Evolutionary conservation across 1,140 invertebrate species (phyloP).

Genomic region (Papilio aristodemus): DNA sequence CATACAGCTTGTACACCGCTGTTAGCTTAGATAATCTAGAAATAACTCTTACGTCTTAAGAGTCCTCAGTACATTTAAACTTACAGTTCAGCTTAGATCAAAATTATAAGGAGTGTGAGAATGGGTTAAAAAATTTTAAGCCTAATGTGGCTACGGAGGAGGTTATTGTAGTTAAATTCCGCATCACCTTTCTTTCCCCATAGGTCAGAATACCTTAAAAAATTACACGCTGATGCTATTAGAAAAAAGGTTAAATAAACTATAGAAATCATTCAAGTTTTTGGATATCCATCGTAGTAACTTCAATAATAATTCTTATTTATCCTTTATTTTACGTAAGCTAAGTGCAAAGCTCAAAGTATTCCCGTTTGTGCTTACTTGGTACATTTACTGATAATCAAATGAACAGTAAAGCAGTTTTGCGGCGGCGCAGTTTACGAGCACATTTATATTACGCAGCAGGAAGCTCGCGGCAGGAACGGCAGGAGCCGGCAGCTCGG

Average conservation of each 20-base stretch:
- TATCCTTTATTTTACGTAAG: constrained; percentile 17
- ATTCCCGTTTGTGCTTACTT: constrained; percentile 13
- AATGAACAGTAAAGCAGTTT: constrained; percentile 11
- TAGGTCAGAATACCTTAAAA: no score
- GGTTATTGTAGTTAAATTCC: no score
- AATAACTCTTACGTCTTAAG: not conserved
- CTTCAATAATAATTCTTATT: not conserved
- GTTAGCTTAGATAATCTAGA: not conserved
- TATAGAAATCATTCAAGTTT: not conserved
- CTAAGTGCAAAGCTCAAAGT: constrained; percentile 9
- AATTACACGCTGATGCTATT: no score
- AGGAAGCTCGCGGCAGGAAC: no score
- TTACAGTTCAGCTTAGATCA: no score
- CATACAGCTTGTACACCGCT: not conserved
- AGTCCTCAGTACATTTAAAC: not conserved
- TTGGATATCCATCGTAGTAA: not conserved
- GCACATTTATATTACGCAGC: constrained; percentile 4
- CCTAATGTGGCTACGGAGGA: no score
- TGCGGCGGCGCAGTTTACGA: constrained; percentile 10
- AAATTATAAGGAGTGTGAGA: no score
- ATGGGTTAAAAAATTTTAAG: no score
- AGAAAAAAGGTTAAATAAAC: no score
- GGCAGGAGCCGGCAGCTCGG: not conserved
- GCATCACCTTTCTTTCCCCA: no score
- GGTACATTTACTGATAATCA: constrained; percentile 9